Evolutionary conservation across 2,797 vertebrate species (phyloP), one percentile per base, ranked within the genome.

Genomic region (Schizopygopsis malacanthus): DNA sequence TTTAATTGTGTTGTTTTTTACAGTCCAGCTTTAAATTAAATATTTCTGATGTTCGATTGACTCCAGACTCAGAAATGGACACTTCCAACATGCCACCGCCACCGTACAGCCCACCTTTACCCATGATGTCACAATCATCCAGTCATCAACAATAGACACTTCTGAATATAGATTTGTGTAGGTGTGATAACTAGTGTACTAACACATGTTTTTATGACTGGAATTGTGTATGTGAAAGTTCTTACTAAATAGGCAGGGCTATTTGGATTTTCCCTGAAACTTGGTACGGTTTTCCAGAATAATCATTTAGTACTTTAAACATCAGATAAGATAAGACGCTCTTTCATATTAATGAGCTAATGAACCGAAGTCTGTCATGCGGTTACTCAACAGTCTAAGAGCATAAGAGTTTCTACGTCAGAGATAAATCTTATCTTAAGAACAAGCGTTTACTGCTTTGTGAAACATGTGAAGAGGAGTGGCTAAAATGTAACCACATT

Each of bases 361-460:
- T 8, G 6, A 33, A 15, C 25, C n/a, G 2, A 78, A 78, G 82
- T 54, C 50, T 56, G 83, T 78, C 16, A 63, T 28, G 11, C 9
- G 39, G 47, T 79, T 85, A 70, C 39, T 28, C 5, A 85, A 84
- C 33, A 71, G 54, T 47, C 12, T 20, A 75, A 20, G 15, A 56
- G 13, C 69, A 41, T 25, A 11, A 37, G 8, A 56, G 33, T 18
- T 59, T 39, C 2, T 33, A 22, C n/a, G 25, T 78, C 83, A 78
- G 47, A 78, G 63, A 84, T 84, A 67, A 78, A 43, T 33, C 47
- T 85, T 79, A 85, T 85, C 76, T 61, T 22, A 33, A 47, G 25
- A 59, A 33, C n/a, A 43, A 43, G 61, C 0, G 4, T 28, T 12
- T 67, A 78, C 37, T 54, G 82, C 47, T 70, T 41, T 54, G 56